Percentiles rank a stretch among this genome's conserved stretches.
Conservation (phyloP, 2,113 vertebrate species). For the Morphnarchus princeps region DNA sequence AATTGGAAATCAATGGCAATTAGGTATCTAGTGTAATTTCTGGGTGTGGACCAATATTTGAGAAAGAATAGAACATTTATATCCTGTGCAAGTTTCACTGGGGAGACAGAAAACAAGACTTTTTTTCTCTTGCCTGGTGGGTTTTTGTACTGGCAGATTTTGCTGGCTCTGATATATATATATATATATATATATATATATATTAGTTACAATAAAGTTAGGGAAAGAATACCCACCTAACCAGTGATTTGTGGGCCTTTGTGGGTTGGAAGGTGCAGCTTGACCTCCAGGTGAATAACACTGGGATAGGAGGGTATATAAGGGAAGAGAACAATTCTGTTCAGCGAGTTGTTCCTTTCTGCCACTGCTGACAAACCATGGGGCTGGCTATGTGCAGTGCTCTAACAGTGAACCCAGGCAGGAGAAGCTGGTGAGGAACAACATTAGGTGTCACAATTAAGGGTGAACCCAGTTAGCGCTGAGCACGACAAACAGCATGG, state of each 20-base stretch:
- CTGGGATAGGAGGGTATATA: too few relatives aligned
- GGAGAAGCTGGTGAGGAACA: background rate
- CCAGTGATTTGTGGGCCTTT: background rate
- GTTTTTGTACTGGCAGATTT: background rate
- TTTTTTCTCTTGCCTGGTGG: background rate
- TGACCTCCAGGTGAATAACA: background rate
- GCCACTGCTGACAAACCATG: background rate
- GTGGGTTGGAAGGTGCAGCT: background rate
- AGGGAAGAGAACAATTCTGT: background rate
- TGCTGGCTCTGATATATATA: background rate
- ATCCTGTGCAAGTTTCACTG: background rate
- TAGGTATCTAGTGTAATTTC: background rate
- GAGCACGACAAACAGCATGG: background rate
- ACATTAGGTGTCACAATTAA: background rate
- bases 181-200: too few relatives aligned
- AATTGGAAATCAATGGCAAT: background rate
- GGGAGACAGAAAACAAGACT: background rate
- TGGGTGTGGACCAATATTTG: background rate
- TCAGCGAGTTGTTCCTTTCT: background rate
- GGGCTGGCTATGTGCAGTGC: background rate
- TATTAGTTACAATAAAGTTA: background rate
- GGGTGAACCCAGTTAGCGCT: background rate
- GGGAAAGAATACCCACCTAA: background rate
- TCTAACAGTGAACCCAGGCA: background rate
- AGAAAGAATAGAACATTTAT: background rate